Percentiles rank a stretch among this genome's conserved stretches.
Evolutionary conservation across 2,797 vertebrate genomes (phyloP).

Genomic region (Lutjanus campechanus): DNA sequence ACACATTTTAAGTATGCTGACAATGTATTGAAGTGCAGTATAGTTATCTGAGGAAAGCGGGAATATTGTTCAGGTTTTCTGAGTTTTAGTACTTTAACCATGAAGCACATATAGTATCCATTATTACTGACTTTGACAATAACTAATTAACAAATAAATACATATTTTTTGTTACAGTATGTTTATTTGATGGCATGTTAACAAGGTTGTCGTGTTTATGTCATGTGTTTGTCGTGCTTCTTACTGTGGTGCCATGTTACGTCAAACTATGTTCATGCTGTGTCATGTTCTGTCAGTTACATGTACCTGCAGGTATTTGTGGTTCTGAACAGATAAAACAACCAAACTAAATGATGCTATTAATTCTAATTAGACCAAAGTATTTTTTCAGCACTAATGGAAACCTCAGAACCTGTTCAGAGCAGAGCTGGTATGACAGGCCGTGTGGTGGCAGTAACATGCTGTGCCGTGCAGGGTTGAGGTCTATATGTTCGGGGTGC

Average conservation of each 20-base stretch:
- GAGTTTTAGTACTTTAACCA: no score
- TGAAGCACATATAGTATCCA: no score
- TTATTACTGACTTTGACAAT: no score
- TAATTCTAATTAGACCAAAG: not conserved
- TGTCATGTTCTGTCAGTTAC: constrained; percentile 19
- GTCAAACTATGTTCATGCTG: not conserved
- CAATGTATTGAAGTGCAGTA: no score
- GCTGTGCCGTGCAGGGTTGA: not conserved
- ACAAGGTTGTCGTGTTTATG: no score
- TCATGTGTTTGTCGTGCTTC: no score
- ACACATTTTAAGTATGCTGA: no score
- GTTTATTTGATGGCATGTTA: no score
- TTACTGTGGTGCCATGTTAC: not conserved
- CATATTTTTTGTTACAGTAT: no score
- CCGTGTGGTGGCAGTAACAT: not conserved
- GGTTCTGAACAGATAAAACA: not conserved
- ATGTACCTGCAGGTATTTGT: not conserved
- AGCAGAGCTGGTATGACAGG: not conserved
- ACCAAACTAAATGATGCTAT: not conserved
- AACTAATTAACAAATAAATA: no score
- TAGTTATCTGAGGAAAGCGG: no score
- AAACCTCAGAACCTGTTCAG: not conserved
- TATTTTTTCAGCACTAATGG: not conserved
- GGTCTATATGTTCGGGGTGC: not conserved
- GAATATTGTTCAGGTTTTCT: no score